A percentile compares a stretch with the other conserved stretches of the same genome.
phyloP scores from a whole-genome alignment of 2,113 vertebrate genomes.

The Anhinga rufa region DNA sequence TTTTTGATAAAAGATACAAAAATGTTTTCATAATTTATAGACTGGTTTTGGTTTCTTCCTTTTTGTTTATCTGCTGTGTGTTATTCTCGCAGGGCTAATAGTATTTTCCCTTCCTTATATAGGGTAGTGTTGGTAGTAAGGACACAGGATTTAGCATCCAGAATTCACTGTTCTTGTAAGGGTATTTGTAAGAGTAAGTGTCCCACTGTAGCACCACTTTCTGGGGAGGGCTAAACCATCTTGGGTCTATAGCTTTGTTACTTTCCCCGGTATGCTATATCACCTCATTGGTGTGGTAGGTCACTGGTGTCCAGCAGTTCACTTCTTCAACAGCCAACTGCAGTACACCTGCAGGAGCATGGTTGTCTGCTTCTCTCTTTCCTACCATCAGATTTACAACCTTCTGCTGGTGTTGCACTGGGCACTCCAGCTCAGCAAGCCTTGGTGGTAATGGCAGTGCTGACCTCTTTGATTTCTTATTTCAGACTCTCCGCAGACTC shows the following conservation, averaged over 20 bases:
- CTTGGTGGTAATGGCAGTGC: not conserved
- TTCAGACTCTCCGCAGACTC: not conserved
- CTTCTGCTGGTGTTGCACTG: not conserved
- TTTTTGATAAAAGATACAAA: not conserved
- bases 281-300: not conserved
- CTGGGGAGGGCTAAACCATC: not conserved
- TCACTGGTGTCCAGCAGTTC: not conserved
- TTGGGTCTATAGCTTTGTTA: not conserved
- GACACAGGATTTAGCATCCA: not conserved
- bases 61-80: not conserved
- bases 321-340: not conserved
- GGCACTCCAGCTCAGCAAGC: not conserved
- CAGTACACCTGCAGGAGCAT: not conserved
- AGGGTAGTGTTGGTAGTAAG: not conserved
- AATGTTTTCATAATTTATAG: not conserved
- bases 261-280: not conserved
- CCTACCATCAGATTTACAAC: not conserved
- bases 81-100: not conserved
- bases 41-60: not conserved
- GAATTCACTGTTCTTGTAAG: not conserved
- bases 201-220: not conserved
- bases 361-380: not conserved
- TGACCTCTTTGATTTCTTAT: not conserved
- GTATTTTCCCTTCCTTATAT: not conserved
- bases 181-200: not conserved